phyloP scores from a whole-genome alignment of 2,888 invertebrate genomes.

The Parapristionchus giblindavisi region DNA sequence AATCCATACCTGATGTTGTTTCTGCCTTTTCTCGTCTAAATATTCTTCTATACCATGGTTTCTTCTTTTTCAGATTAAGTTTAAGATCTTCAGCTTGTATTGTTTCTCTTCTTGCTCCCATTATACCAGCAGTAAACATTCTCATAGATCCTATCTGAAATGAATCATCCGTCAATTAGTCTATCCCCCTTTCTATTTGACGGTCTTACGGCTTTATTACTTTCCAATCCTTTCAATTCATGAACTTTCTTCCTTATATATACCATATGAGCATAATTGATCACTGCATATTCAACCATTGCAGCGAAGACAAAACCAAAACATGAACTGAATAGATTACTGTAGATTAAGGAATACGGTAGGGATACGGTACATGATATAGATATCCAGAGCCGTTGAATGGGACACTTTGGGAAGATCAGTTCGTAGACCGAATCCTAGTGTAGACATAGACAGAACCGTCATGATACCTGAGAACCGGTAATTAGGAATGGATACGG shows the following conservation, averaged over 20 bases:
- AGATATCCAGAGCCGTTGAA: slow-evolving; percentile 86
- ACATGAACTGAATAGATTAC: slow-evolving; percentile 57
- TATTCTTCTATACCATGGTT: slow-evolving; percentile 43
- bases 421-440: slow-evolving; percentile 79
- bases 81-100: slow-evolving; percentile 40
- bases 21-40: slow-evolving; percentile 44
- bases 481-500: no score
- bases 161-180: neutral
- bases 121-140: slow-evolving; percentile 58
- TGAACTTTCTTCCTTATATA: slow-evolving; percentile 61
- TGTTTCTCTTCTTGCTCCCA: slow-evolving; percentile 54
- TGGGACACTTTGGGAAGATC: slow-evolving; percentile 86
- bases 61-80: slow-evolving; percentile 28
- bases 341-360: slow-evolving; percentile 7
- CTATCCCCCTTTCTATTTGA: neutral
- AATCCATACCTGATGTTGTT: slow-evolving; percentile 45
- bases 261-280: slow-evolving; percentile 62
- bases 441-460: slow-evolving; percentile 85
- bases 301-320: slow-evolving; percentile 63
- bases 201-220: slow-evolving; percentile 53
- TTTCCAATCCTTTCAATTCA: slow-evolving; percentile 58
- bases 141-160: slow-evolving; percentile 56
- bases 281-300: slow-evolving; percentile 63
- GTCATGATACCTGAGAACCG: slow-evolving; percentile 81
- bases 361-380: no score